phyloP scores from a whole-genome alignment of 2,797 vertebrate genomes.

The Sphenopsis melanotis region DNA sequence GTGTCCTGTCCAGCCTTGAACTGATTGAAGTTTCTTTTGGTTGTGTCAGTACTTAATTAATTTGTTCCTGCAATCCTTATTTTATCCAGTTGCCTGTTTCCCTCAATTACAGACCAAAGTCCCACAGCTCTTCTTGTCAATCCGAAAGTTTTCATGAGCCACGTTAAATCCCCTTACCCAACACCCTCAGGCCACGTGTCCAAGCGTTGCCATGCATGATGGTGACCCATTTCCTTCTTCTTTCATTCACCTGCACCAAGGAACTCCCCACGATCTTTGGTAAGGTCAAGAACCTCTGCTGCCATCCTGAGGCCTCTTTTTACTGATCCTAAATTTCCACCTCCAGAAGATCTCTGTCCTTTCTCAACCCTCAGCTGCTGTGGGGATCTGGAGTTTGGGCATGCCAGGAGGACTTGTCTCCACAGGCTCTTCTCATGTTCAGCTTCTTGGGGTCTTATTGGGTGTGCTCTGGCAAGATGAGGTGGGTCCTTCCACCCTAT shows the following conservation, averaged over 20 bases:
- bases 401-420: background rate
- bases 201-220: rapidly evolving
- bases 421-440: background rate
- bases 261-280: background rate
- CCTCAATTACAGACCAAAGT: background rate
- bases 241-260: background rate
- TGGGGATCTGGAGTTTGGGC: background rate
- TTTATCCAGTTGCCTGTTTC: background rate
- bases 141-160: background rate
- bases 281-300: background rate
- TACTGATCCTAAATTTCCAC: background rate
- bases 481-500: background rate
- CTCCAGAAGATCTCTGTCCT: background rate
- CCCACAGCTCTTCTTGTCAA: background rate
- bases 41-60: background rate
- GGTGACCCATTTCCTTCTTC: background rate
- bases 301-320: background rate
- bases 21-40: background rate
- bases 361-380: background rate
- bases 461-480: background rate
- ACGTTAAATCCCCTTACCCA: rapidly evolving
- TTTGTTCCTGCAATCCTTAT: background rate
- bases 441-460: background rate
- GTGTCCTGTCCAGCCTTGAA: background rate
- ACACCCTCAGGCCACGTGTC: rapidly evolving